These are phyloP conservation scores for Takifugu rubripes DNA, from an alignment of 2,797 vertebrate genomes.

Conservation along the genomic window DNA sequence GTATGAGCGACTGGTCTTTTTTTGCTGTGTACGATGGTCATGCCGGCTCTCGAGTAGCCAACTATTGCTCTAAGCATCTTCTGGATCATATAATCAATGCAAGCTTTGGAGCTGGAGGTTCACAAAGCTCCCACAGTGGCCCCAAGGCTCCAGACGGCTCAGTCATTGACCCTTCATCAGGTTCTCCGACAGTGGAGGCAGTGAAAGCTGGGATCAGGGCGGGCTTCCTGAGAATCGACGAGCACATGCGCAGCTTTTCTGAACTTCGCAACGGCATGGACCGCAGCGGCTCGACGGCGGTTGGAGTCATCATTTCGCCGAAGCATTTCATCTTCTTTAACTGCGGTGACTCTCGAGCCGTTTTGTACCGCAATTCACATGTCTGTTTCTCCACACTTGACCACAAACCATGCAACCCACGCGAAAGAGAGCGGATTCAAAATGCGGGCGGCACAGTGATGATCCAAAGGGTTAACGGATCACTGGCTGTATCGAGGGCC, in stretches of 20 bases:
- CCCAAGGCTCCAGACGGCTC: slow-evolving; percentile 29
- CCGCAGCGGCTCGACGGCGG: slow-evolving; percentile 98
- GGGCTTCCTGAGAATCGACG: slow-evolving; percentile 96
- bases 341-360: slow-evolving; percentile 95
- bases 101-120: slow-evolving; percentile 54
- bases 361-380: slow-evolving; percentile 88
- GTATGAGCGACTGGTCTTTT: slow-evolving; percentile 95
- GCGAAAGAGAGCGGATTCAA: slow-evolving; percentile 96
- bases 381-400: slow-evolving; percentile 97
- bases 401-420: slow-evolving; percentile 98
- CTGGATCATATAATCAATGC: slow-evolving; percentile 93
- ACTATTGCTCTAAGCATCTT: slow-evolving; percentile 95
- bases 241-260: slow-evolving; percentile 98
- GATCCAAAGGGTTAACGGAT: slow-evolving; percentile 98
- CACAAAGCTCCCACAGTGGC: slow-evolving; percentile 20
- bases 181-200: slow-evolving; percentile 82
- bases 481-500: slow-evolving; percentile 94
- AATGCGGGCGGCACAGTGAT: slow-evolving; percentile 98
- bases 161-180: slow-evolving; percentile 41
- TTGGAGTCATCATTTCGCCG: slow-evolving; percentile 91
- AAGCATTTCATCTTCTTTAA: slow-evolving; percentile 96
- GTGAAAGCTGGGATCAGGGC: slow-evolving; percentile 92
- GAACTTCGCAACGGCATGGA: slow-evolving; percentile 98
- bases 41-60: slow-evolving; percentile 94
- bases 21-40: slow-evolving; percentile 98